These are phyloP conservation scores for Anticlea derivata DNA, from an alignment of 2,888 invertebrate genomes.

Conservation along the genomic window DNA sequence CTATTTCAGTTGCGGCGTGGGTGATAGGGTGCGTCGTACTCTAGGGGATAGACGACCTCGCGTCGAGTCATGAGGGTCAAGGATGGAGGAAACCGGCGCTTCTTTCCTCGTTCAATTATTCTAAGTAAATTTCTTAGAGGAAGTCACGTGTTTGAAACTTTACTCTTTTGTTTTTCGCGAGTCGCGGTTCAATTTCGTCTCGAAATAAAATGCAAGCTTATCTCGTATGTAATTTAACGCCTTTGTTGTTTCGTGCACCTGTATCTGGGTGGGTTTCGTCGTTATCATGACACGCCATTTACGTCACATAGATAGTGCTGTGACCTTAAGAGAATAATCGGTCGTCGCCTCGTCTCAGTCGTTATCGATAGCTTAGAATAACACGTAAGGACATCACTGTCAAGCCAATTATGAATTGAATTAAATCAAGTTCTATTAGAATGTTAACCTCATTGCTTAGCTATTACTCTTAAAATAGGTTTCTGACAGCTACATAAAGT, in stretches of 20 bases:
- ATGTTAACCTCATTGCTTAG: no score
- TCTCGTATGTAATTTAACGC: slow-evolving; percentile 16
- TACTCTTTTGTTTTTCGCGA: background rate
- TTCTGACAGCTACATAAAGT: no score
- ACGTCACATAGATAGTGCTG: slow-evolving; percentile 73
- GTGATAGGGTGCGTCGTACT: slow-evolving; percentile 71
- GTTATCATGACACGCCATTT: slow-evolving; percentile 61
- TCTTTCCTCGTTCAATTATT: slow-evolving; percentile 37
- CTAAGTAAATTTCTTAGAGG: slow-evolving; percentile 1
- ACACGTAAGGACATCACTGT: slow-evolving; percentile 69
- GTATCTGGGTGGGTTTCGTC: slow-evolving; percentile 43
- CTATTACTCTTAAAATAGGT: no score
- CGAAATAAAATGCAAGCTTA: slow-evolving; percentile 13
- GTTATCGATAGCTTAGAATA: slow-evolving; percentile 66
- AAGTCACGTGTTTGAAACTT: slow-evolving; percentile 6
- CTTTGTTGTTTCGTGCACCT: slow-evolving; percentile 47
- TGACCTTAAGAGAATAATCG: slow-evolving; percentile 82
- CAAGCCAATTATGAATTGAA: slow-evolving; percentile 30
- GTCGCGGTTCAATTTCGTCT: slow-evolving; percentile 29
- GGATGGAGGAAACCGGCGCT: slow-evolving; percentile 51
- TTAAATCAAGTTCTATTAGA: background rate
- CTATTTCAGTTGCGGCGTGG: slow-evolving; percentile 73
- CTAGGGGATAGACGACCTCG: slow-evolving; percentile 55
- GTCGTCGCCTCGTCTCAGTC: slow-evolving; percentile 73
- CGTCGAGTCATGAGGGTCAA: slow-evolving; percentile 42